phyloP scores from a whole-genome alignment of 1,140 invertebrate species.

The Theocolax elegans region DNA sequence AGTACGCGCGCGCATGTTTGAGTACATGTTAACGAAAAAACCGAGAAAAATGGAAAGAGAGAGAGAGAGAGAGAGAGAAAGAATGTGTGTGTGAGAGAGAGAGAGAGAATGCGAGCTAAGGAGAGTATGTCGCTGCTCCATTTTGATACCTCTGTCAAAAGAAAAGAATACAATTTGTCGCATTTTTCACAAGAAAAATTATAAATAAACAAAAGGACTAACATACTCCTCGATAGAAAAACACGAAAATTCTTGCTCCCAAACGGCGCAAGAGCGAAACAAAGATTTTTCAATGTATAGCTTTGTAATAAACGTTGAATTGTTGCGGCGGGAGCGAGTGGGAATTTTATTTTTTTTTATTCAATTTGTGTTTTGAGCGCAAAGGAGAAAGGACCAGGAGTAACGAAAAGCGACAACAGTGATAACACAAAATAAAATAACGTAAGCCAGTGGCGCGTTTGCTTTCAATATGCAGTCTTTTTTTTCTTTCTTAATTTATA shows the following conservation, averaged over 20 bases:
- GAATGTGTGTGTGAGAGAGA: no score
- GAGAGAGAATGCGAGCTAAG: no score
- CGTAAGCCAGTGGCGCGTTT: conserved; percentile 29
- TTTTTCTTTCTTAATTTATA: conserved; percentile 31
- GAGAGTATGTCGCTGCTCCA: conserved; percentile 59
- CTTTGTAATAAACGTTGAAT: conserved; percentile 53
- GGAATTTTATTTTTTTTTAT: conserved; percentile 26
- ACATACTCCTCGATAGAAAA: conserved; percentile 5
- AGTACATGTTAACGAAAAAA: not conserved
- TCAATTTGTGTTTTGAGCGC: conserved; percentile 13
- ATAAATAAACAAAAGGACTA: conserved; percentile 16
- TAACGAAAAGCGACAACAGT: conserved; percentile 38
- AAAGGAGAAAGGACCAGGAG: conserved; percentile 6
- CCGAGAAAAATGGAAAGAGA: no score
- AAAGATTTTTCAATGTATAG: conserved; percentile 59
- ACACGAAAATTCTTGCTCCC: not conserved
- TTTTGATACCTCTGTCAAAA: conserved; percentile 61
- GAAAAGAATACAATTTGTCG: conserved; percentile 21
- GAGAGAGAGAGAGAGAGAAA: no score
- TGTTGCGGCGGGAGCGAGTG: not conserved
- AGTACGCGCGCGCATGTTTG: not conserved
- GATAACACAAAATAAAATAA: conserved; percentile 38
- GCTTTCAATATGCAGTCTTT: conserved; percentile 30
- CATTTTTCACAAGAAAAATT: conserved; percentile 57
- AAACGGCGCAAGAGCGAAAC: not conserved